Evolutionary conservation across 2,888 invertebrate species (phyloP), one percentile per base, ranked within the genome.

Genomic region (Clistopyga incitator): DNA sequence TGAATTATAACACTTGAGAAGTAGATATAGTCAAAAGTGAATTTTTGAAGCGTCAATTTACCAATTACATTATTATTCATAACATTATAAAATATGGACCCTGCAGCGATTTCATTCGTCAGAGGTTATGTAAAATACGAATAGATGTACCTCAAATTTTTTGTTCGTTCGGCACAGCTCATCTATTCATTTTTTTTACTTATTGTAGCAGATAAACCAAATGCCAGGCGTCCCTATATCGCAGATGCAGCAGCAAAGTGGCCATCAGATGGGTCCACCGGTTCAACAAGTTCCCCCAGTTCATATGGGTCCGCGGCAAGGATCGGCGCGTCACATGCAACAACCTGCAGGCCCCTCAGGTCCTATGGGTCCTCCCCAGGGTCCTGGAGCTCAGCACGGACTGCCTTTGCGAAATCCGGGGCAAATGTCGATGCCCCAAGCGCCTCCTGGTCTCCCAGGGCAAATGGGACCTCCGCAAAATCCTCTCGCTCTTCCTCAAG

Each of bases 391-490:
- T 82, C 77, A 86, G 25, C 88, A 89, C 59, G 88, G 81, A 61
- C 86, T 89, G 42, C 85, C 87, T 10, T 61, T 83, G 59, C 78
- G 65, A 68, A 87, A 59, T 78, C 87, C 79, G 52, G 88, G 85
- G 47, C 87, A 75, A 81, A 88, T 88, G 71, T 59, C 84, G 6
- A 84, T 88, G 76, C 79, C 87, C 8, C 90, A 90, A 72, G 85
- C 87, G 68, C 72, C 86, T 18, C 84, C 87, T 4, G 77, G 80
- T 42, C 76, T 82, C 4, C 42, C 85, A 29, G 82, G 81, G 20
- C 89, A 88, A 67, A 87, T 89, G 67, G 81, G 65, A 50, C 82
- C 86, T 18, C 87, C 87, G 34, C 89, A 89, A 11, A 88, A 89
- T 80, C 88, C 88, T 6, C 89, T 78, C 38, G 67, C 76, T 38